A percentile compares a stretch with the other conserved stretches of the same genome.
Conservation (phyloP, 2,888 invertebrate species). For the Conistra vaccinii region DNA sequence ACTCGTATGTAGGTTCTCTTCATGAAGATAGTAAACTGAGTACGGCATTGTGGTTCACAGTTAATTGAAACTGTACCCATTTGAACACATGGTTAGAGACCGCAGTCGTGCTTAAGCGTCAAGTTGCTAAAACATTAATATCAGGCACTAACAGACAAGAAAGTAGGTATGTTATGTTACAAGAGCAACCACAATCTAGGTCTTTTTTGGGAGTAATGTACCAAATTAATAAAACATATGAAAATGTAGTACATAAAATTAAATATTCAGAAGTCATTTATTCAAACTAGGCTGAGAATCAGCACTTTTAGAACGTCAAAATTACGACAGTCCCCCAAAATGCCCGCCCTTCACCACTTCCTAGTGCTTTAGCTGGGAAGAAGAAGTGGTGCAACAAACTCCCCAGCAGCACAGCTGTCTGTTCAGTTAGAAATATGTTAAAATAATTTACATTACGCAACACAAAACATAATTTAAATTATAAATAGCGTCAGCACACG, state of each 20-base stretch:
- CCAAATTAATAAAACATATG: background rate
- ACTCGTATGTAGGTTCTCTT: background rate
- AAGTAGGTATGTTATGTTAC: background rate
- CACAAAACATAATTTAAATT: too few relatives aligned
- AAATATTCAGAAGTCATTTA: too few relatives aligned
- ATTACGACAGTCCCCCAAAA: too few relatives aligned
- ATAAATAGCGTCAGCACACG: too few relatives aligned
- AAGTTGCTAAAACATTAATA: conserved; percentile 25
- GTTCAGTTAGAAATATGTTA: too few relatives aligned
- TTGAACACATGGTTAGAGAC: background rate
- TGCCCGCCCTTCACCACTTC: too few relatives aligned
- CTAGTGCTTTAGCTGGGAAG: too few relatives aligned
- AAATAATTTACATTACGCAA: too few relatives aligned
- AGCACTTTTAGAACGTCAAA: too few relatives aligned
- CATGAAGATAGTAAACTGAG: conserved; percentile 6
- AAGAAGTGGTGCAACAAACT: too few relatives aligned
- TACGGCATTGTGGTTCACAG: conserved; percentile 5
- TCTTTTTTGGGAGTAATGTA: background rate
- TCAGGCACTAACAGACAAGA: conserved; percentile 30
- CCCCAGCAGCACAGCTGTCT: too few relatives aligned
- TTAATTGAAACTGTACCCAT: conserved; percentile 16
- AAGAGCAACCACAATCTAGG: background rate
- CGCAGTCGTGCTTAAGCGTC: conserved; percentile 20
- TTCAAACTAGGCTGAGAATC: too few relatives aligned
- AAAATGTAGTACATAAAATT: background rate